phyloP scores from a whole-genome alignment of 2,797 vertebrate genomes.

The Poliocrania exsul region DNA sequence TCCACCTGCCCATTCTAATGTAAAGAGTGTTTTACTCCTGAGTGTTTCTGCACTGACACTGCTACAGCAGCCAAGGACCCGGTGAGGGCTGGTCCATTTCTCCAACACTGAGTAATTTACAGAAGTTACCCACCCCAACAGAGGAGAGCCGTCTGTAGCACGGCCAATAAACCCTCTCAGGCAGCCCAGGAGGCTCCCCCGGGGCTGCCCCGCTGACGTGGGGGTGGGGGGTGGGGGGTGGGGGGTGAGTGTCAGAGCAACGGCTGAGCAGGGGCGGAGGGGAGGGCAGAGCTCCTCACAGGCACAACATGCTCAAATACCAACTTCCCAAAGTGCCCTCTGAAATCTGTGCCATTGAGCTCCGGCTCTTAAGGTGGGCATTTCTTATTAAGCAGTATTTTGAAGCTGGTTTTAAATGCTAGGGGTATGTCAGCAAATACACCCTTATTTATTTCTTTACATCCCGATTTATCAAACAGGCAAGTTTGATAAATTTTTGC shows the following conservation, averaged over 20 bases:
- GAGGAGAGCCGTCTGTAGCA: background rate
- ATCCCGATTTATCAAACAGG: background rate
- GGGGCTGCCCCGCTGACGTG: background rate
- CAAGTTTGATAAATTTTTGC: background rate
- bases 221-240: too few species aligned
- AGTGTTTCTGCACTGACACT: background rate
- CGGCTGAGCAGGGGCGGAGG: background rate
- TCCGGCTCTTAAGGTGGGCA: background rate
- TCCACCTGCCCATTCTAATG: fast-evolving
- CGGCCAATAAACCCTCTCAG: background rate
- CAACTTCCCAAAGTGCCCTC: background rate
- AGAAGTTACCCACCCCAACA: background rate
- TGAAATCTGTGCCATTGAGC: background rate
- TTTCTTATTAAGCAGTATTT: background rate
- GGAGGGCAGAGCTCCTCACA: fast-evolving
- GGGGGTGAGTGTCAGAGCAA: background rate
- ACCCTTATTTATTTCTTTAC: background rate
- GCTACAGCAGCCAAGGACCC: background rate
- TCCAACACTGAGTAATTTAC: background rate
- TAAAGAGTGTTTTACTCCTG: background rate
- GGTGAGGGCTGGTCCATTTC: background rate
- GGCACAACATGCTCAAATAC: background rate
- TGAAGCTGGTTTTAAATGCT: background rate
- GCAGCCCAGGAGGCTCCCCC: fast-evolving
- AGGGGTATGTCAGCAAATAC: background rate